A percentile compares a stretch with the other conserved stretches of the same genome.
Conservation (phyloP, 2,113 vertebrate genomes). For the Dasyprocta punctata region DNA sequence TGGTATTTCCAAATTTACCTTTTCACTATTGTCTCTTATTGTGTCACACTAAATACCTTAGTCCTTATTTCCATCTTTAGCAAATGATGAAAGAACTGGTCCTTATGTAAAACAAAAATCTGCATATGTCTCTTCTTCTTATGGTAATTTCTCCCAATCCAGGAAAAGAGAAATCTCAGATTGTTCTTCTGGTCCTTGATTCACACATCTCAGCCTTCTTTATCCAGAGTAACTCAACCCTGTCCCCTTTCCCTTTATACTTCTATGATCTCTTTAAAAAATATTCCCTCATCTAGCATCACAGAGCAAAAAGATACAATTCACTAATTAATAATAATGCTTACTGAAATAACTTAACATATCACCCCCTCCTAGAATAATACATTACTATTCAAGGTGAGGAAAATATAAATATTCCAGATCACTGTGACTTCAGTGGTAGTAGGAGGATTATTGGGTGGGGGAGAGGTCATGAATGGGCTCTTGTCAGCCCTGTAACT, state of each 20-base stretch:
- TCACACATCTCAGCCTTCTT: not conserved
- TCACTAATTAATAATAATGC: not conserved
- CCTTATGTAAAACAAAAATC: not conserved
- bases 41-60: not conserved
- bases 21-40: not conserved
- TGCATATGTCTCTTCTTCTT: not conserved
- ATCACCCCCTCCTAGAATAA: not conserved
- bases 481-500: not conserved
- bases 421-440: not conserved
- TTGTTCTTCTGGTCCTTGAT: not conserved
- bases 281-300: not conserved
- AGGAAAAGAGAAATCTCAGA: not conserved
- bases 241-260: not conserved
- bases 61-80: not conserved
- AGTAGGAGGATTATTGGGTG: not conserved
- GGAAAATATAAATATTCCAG: not conserved
- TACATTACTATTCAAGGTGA: not conserved
- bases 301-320: not conserved
- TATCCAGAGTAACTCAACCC: not conserved
- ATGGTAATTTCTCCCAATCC: not conserved
- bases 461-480: not conserved
- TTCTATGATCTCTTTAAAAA: not conserved
- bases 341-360: not conserved
- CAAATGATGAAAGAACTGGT: not conserved
- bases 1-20: not conserved